These are phyloP conservation scores for Epirrhoe tristata DNA, from an alignment of 2,888 invertebrate species.

Conservation along the genomic window DNA sequence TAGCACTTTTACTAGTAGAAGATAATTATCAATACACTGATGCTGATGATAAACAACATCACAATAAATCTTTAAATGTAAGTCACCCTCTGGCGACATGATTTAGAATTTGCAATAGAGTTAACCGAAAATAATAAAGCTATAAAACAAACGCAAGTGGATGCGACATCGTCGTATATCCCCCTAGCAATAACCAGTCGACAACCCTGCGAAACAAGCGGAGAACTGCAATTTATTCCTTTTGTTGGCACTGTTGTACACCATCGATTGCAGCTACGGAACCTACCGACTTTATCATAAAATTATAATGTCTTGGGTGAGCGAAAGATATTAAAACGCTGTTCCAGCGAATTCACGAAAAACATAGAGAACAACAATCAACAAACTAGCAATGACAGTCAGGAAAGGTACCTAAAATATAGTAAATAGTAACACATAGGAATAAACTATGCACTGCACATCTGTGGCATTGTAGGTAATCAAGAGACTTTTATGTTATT, in stretches of 20 bases:
- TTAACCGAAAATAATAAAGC: slow-evolving; percentile 39
- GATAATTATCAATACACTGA: no score
- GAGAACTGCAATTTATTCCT: slow-evolving; percentile 63
- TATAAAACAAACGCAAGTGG: slow-evolving; percentile 50
- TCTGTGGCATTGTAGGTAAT: neutral
- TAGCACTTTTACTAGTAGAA: no score
- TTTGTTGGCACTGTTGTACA: slow-evolving; percentile 42
- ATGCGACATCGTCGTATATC: slow-evolving; percentile 52
- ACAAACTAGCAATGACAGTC: no score
- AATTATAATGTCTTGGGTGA: neutral
- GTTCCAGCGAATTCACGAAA: neutral
- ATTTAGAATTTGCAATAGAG: slow-evolving; percentile 22
- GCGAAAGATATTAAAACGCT: neutral
- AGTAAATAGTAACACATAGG: no score
- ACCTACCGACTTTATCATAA: neutral
- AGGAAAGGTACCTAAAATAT: no score
- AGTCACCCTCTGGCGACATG: slow-evolving; percentile 2
- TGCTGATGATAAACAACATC: neutral
- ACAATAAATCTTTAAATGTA: neutral
- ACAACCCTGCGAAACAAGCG: slow-evolving; percentile 59
- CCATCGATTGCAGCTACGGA: slow-evolving; percentile 13
- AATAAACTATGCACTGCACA: no score
- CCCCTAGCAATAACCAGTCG: slow-evolving; percentile 55
- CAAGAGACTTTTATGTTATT: slow-evolving; percentile 12
- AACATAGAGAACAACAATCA: neutral